phyloP scores from a whole-genome alignment of 1,140 invertebrate species.

The Diuraphis noxia region DNA sequence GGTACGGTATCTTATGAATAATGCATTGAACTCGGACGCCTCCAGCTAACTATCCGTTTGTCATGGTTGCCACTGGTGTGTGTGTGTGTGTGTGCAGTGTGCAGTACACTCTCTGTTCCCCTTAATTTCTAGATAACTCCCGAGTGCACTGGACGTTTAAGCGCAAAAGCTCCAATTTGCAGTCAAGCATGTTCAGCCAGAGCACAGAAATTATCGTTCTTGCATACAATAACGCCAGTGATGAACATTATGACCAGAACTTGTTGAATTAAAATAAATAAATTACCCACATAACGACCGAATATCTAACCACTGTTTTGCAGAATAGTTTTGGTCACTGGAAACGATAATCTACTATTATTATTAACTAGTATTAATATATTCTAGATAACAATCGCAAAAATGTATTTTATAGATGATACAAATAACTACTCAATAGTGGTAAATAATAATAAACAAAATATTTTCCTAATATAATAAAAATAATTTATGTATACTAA shows the following conservation, averaged over 20 bases:
- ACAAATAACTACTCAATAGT: background rate
- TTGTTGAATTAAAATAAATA: constrained; percentile 26
- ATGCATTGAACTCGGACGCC: constrained; percentile 27
- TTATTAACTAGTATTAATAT: background rate
- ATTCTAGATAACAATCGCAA: background rate
- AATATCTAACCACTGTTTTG: background rate
- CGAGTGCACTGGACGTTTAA: constrained; percentile 1
- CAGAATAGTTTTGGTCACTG: background rate
- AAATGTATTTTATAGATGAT: background rate
- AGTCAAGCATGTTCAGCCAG: background rate
- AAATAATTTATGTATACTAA: background rate
- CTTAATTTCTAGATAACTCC: constrained; percentile 3
- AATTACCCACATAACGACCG: background rate
- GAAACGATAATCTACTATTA: background rate
- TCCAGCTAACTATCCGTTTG: constrained; percentile 50
- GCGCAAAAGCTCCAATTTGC: background rate
- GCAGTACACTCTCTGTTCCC: background rate
- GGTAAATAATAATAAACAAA: background rate
- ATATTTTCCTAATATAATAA: background rate
- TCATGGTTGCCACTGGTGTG: background rate
- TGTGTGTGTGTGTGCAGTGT: background rate
- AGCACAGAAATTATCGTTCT: background rate
- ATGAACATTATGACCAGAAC: background rate
- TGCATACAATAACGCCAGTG: background rate
- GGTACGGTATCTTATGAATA: constrained; percentile 21